Evolutionary conservation across 2,797 vertebrate genomes (phyloP), one percentile per base, ranked within the genome.

Genomic region (Pithecia hirsuta): DNA sequence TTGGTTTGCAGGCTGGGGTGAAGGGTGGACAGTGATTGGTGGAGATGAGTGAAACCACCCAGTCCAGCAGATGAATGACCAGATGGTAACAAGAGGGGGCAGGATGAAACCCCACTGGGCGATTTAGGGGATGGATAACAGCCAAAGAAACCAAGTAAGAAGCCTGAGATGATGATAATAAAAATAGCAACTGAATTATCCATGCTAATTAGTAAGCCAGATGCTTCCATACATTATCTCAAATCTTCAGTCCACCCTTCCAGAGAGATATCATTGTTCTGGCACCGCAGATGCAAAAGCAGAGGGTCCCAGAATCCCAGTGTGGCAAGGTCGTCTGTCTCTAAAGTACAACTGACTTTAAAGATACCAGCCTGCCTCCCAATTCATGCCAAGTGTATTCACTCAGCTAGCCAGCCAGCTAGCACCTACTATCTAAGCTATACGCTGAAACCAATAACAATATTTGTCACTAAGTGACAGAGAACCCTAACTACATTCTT

Each of bases 101-200:
- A 41, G 24, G 61, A 48, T 2, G 3, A 70, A 84, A 84, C 19
- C 74, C 67, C 75, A 2, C 0, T 74, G 79, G 41, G 61, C 83
- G 50, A 91, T 80, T 89, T 89, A 74, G 59, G 59, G 74, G 44
- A 89, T 72, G 74, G 59, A 72, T 80, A 64, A 96, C 8, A 92
- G 94, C 57, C 39, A 61, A 92, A 91, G n/a, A 55, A 46, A 44
- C 13, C 67, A n/a, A 83, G 5, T 33, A 41, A 86, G 82, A 64
- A 80, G 50, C 10, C n/a, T 20, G n/a, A 84, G 75, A 81, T 57
- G 59, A 59, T 80, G 28, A 64, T 52, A 39, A 79, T 91, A 36
- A 94, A 95, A 96, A 92, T 59, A 96, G 50, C 48, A 76, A 84
- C 75, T 72, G 64, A 95, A 70, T 76, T 81, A 70, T 70, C 89